Conservation (phyloP, 2,797 vertebrate species). For the Xiphorhynchus erythropygius region DNA sequence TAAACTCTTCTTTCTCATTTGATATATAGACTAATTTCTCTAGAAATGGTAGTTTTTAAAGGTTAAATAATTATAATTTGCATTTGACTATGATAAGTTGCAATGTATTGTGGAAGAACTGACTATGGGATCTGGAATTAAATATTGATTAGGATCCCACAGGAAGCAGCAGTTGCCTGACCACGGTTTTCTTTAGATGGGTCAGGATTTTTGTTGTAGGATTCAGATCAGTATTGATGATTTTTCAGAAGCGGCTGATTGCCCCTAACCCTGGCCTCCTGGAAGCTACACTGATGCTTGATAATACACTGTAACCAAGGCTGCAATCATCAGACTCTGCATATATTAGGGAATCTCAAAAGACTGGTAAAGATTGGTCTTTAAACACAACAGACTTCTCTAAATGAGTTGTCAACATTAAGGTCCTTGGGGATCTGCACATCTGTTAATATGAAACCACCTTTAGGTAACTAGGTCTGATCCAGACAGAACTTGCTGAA, state of each 20-base stretch:
- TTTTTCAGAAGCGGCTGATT: background rate
- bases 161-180: background rate
- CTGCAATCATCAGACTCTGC: background rate
- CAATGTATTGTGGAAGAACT: background rate
- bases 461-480: background rate
- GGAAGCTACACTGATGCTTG: background rate
- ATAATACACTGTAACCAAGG: background rate
- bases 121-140: background rate
- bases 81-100: background rate
- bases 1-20: background rate
- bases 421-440: background rate
- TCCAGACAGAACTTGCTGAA: background rate
- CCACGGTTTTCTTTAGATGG: background rate
- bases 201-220: background rate
- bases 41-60: background rate
- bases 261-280: background rate
- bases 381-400: background rate
- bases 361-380: background rate
- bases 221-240: background rate
- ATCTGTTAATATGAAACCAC: background rate
- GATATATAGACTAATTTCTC: background rate
- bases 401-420: background rate
- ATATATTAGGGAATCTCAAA: background rate
- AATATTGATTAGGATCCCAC: background rate
- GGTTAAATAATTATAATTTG: background rate